Evolutionary conservation across 92 coral and sea anemone species (phyloP).

Genomic region (Epizoanthus rinbou): DNA sequence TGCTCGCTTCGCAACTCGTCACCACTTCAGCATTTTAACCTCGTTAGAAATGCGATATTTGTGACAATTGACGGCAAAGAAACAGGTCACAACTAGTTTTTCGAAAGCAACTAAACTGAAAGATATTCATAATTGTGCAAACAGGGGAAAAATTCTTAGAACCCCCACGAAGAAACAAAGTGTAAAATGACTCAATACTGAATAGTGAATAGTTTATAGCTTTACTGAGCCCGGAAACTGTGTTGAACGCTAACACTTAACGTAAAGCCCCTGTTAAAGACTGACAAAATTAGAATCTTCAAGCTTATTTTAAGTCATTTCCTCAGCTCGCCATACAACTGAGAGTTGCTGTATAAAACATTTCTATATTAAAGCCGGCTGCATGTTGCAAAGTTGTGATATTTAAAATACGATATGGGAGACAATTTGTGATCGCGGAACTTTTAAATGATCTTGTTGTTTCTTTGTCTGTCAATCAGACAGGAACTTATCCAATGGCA

Average conservation of each 20-base stretch:
- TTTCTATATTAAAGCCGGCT: background rate
- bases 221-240: conserved; percentile 41
- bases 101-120: background rate
- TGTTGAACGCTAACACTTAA: conserved; percentile 37
- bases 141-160: background rate
- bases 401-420: background rate
- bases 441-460: conserved; percentile 55
- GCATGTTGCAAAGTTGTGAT: background rate
- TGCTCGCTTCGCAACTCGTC: background rate
- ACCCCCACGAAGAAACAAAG: conserved; percentile 45
- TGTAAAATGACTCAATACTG: conserved; percentile 21
- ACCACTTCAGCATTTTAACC: conserved; percentile 43
- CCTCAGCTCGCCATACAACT: background rate
- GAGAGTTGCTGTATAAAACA: too few relatives aligned
- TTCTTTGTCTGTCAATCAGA: conserved; percentile 82
- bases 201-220: conserved; percentile 17
- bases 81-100: background rate
- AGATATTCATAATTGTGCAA: conserved; percentile 16
- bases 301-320: conserved; percentile 2
- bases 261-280: conserved; percentile 37
- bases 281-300: conserved; percentile 15
- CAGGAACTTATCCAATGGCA: conserved; percentile 75
- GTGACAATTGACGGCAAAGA: background rate
- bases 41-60: conserved; percentile 32
- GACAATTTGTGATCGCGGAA: conserved; percentile 36